These are phyloP conservation scores for Ectemnius continuus DNA, from an alignment of 2,888 invertebrate species.

Conservation along the genomic window DNA sequence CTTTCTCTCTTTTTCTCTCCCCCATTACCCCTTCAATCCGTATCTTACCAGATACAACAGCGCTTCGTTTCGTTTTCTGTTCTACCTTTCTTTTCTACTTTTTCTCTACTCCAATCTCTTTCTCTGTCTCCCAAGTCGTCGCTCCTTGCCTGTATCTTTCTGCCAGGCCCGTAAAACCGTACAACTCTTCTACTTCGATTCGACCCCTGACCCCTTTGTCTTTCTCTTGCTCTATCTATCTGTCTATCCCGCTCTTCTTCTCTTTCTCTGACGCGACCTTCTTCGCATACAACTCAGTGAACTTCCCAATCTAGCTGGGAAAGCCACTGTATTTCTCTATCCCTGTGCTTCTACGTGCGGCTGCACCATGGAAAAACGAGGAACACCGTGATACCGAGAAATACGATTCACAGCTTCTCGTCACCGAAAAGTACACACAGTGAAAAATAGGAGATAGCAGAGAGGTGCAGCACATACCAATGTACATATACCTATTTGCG, in stretches of 20 bases:
- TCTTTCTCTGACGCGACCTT: not conserved
- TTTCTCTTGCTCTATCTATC: not conserved
- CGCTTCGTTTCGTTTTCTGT: constrained; percentile 22
- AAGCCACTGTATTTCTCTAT: constrained; percentile 29
- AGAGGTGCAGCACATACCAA: too few relatives aligned
- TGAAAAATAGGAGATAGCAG: too few relatives aligned
- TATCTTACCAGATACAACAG: constrained; percentile 47
- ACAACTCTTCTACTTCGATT: too few relatives aligned
- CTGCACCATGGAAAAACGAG: constrained; percentile 33
- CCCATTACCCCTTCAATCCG: constrained; percentile 35
- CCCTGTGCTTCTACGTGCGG: constrained; percentile 15
- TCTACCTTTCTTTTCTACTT: constrained; percentile 12
- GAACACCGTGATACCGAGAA: constrained; percentile 34
- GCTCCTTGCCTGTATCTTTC: too few relatives aligned
- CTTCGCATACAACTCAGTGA: not conserved
- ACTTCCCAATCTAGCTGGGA: constrained; percentile 9
- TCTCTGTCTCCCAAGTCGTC: constrained; percentile 14
- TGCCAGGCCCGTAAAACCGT: too few relatives aligned
- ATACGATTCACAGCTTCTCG: too few relatives aligned
- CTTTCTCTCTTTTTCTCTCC: constrained; percentile 9
- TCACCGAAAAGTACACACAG: too few relatives aligned
- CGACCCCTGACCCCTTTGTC: constrained; percentile 1
- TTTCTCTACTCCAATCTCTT: constrained; percentile 10
- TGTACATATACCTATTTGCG: too few relatives aligned
- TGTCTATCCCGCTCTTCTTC: constrained; percentile 22